Percentiles rank a stretch among this genome's conserved stretches.
phyloP scores from a whole-genome alignment of 1,140 invertebrate species.

The Zaprionus ghesquierei region DNA sequence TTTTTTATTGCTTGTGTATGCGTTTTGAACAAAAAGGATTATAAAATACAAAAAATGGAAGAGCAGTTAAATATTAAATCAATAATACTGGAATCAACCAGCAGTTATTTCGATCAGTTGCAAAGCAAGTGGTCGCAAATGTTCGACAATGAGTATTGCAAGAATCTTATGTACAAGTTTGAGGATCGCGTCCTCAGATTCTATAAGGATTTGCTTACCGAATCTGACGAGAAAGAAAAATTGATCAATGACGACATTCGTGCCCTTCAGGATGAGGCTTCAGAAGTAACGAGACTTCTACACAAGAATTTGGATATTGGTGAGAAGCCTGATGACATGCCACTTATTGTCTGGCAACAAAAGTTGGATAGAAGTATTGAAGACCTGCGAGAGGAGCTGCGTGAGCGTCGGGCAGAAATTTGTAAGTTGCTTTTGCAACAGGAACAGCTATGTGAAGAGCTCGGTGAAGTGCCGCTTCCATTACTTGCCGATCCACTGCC shows the following conservation, averaged over 20 bases:
- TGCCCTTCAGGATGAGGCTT: slow-evolving; percentile 33
- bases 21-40: background rate
- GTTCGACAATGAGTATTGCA: slow-evolving; percentile 54
- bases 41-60: background rate
- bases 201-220: slow-evolving; percentile 52
- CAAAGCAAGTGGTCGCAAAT: slow-evolving; percentile 56
- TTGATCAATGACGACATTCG: slow-evolving; percentile 52
- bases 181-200: slow-evolving; percentile 50
- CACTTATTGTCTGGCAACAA: slow-evolving; percentile 47
- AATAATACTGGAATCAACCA: slow-evolving; percentile 36
- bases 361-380: slow-evolving; percentile 55
- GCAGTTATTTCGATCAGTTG: slow-evolving; percentile 47
- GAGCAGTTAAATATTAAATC: slow-evolving; percentile 1
- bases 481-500: slow-evolving; percentile 61
- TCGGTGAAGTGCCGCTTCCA: slow-evolving; percentile 52
- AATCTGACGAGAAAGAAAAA: slow-evolving; percentile 53
- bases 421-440: slow-evolving; percentile 60
- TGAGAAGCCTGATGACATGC: slow-evolving; percentile 34
- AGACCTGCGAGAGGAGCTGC: slow-evolving; percentile 49
- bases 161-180: slow-evolving; percentile 50
- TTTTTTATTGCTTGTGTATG: background rate
- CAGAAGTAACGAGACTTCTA: slow-evolving; percentile 39
- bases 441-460: slow-evolving; percentile 57
- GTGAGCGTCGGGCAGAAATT: slow-evolving; percentile 50
- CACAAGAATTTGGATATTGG: slow-evolving; percentile 38